phyloP scores from a whole-genome alignment of 2,113 vertebrate genomes.

The Regulus satrapa region DNA sequence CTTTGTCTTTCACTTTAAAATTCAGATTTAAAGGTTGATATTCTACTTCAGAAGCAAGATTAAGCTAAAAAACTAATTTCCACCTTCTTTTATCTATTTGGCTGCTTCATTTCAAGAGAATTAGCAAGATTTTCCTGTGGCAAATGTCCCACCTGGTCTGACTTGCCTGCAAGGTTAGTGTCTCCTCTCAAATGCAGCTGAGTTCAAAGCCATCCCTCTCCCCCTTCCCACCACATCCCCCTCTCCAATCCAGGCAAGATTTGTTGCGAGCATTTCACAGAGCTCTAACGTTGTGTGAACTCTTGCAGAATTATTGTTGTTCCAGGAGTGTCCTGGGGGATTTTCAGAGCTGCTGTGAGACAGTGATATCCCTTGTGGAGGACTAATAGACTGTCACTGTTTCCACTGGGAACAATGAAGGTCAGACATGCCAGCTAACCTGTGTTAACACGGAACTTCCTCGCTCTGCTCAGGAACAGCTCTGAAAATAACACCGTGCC shows the following conservation, averaged over 20 bases:
- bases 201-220: background rate
- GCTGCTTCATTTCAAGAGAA: background rate
- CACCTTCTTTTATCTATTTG: background rate
- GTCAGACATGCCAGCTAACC: constrained; percentile 56
- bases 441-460: constrained; percentile 35
- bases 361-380: constrained; percentile 49
- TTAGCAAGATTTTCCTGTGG: background rate
- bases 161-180: background rate
- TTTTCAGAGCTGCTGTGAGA: constrained; percentile 54
- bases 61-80: background rate
- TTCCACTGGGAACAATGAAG: constrained; percentile 60
- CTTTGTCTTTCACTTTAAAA: background rate
- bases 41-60: background rate
- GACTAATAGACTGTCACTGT: constrained; percentile 54
- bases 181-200: background rate
- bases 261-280: constrained; percentile 31
- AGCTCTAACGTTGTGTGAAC: constrained; percentile 22
- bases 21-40: background rate
- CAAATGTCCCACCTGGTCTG: background rate
- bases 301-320: constrained; percentile 52
- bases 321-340: constrained; percentile 50
- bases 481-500: background rate
- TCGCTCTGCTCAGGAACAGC: background rate
- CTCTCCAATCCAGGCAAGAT: constrained; percentile 11
- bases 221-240: background rate